Percentiles rank a stretch among this genome's conserved stretches.
Conservation (phyloP, 1,140 invertebrate genomes). For the Magallana angulata region DNA sequence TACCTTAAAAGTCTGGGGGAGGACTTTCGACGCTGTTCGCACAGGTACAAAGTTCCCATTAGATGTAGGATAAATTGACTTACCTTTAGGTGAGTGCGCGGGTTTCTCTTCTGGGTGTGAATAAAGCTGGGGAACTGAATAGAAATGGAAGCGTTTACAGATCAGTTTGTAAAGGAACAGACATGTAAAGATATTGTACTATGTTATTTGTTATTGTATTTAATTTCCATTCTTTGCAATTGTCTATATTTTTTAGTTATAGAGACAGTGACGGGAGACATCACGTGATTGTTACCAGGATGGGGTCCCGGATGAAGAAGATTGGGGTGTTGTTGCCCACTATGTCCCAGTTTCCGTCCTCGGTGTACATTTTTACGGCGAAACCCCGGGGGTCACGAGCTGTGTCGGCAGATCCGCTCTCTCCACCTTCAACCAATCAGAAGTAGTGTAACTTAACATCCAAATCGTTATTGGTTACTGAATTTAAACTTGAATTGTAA, state of each 20-base stretch:
- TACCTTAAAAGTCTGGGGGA: too few species aligned
- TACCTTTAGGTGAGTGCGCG: slow-evolving; percentile 93
- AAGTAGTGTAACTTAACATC: too few species aligned
- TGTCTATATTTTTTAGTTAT: too few species aligned
- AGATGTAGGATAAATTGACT: neutral
- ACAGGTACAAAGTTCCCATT: too few species aligned
- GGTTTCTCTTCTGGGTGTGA: slow-evolving; percentile 92
- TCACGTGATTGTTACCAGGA: slow-evolving; percentile 83
- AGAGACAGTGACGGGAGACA: too few species aligned
- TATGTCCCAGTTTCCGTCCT: slow-evolving; percentile 97
- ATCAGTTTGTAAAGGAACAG: too few species aligned
- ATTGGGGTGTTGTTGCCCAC: slow-evolving; percentile 98
- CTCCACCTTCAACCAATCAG: slow-evolving; percentile 83
- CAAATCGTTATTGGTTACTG: too few species aligned
- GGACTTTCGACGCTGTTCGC: too few species aligned
- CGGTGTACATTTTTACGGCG: slow-evolving; percentile 97
- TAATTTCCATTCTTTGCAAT: too few species aligned
- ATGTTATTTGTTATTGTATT: too few species aligned
- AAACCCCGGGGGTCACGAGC: slow-evolving; percentile 94
- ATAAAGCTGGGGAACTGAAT: slow-evolving; percentile 80
- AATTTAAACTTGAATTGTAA: too few species aligned
- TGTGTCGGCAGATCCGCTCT: slow-evolving; percentile 90
- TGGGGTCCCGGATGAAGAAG: slow-evolving; percentile 88
- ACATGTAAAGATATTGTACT: too few species aligned
- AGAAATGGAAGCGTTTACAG: neutral